Percentiles rank a stretch among this genome's conserved stretches.
These are phyloP conservation scores for Periophthalmodon schlosseri DNA, from an alignment of 2,113 vertebrate genomes.

Conservation along the genomic window DNA sequence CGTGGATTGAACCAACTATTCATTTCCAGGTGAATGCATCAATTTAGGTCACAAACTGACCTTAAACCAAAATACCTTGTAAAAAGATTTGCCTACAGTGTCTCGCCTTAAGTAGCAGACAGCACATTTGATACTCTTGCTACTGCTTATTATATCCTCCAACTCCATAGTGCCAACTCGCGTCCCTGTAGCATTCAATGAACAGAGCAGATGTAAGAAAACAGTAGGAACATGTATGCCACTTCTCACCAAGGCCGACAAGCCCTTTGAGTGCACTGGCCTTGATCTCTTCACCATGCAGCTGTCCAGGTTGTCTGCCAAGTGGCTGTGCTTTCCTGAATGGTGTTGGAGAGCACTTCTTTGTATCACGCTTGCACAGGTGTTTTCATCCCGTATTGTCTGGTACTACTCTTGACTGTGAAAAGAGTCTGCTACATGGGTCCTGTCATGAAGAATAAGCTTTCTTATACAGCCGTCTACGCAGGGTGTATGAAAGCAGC, in stretches of 20 bases:
- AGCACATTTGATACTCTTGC: neutral
- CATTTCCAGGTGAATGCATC: too few relatives aligned
- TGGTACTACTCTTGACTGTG: constrained; percentile 1
- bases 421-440: neutral
- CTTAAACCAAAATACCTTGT: too few relatives aligned
- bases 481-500: neutral
- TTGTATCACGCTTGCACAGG: neutral
- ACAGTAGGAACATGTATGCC: neutral
- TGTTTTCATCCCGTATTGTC: constrained; percentile 7
- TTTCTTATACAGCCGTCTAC: neutral
- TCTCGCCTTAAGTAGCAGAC: neutral
- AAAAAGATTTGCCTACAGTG: neutral
- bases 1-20: too few relatives aligned
- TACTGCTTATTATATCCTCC: neutral
- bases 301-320: constrained; percentile 10
- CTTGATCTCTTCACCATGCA: neutral
- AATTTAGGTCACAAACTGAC: too few relatives aligned
- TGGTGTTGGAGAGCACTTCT: neutral
- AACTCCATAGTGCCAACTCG: neutral
- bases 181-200: neutral
- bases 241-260: neutral
- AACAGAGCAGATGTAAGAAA: neutral
- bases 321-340: neutral
- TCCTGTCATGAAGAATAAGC: neutral
- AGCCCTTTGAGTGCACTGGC: neutral